A percentile compares a stretch with the other conserved stretches of the same genome.
Conservation (phyloP, 2,888 invertebrate genomes). For the Sabatieria punctata region DNA sequence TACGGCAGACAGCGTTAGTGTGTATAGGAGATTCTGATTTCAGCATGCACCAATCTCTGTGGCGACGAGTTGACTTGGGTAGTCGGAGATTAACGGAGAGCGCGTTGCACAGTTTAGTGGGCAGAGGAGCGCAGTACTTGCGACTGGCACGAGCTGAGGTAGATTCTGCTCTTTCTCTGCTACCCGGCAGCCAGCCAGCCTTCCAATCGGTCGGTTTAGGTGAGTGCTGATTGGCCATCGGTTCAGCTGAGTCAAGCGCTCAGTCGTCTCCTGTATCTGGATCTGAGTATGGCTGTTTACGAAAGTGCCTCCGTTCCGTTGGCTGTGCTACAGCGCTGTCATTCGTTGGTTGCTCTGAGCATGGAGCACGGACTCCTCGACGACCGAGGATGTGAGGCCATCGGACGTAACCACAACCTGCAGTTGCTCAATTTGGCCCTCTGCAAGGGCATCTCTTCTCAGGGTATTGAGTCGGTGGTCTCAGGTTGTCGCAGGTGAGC, state of each 20-base stretch:
- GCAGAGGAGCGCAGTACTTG: not conserved
- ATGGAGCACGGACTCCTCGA: slow-evolving; percentile 56
- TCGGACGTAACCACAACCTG: slow-evolving; percentile 49
- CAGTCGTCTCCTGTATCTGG: slow-evolving; percentile 54
- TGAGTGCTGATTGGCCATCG: slow-evolving; percentile 39
- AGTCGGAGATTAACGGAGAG: slow-evolving; percentile 42
- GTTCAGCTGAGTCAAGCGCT: slow-evolving; percentile 44
- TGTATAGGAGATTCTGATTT: slow-evolving; percentile 7
- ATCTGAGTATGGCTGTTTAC: slow-evolving; percentile 56
- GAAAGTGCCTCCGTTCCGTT: slow-evolving; percentile 39
- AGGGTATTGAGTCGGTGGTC: slow-evolving; percentile 47
- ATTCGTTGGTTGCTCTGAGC: slow-evolving; percentile 58
- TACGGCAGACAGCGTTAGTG: too few species aligned
- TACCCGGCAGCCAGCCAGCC: too few species aligned
- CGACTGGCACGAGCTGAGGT: not conserved
- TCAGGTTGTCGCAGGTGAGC: slow-evolving; percentile 38
- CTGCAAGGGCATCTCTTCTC: slow-evolving; percentile 51
- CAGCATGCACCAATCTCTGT: slow-evolving; percentile 57
- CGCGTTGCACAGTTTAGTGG: slow-evolving; percentile 40
- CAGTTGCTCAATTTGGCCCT: slow-evolving; percentile 68
- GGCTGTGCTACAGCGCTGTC: slow-evolving; percentile 48
- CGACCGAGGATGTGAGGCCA: slow-evolving; percentile 43
- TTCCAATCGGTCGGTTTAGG: too few species aligned
- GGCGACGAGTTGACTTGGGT: slow-evolving; percentile 65
- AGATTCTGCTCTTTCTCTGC: not conserved